Evolutionary conservation across 2,113 vertebrate species (phyloP), one percentile per base, ranked within the genome.

Genomic region (Podocnemis expansa): DNA sequence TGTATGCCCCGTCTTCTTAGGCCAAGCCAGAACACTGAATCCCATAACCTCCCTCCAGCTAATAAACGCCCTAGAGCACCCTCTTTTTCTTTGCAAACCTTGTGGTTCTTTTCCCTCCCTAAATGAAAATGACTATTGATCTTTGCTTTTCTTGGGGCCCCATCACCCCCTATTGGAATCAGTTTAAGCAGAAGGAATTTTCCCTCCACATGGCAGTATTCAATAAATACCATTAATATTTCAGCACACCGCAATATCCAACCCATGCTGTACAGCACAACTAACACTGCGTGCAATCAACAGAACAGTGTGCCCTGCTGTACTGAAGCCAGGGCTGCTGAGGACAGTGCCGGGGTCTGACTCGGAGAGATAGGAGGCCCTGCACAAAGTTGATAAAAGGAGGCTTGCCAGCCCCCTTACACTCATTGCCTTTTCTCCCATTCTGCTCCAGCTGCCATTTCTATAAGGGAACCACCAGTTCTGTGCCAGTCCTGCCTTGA

Each of bases 1-100:
- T 31, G 31, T 2, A 85, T 27, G 1, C 2, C 4, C 2, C 8
- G 14, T 5, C 1, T 54, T 80, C 10, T 31, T 75, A 9, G 1
- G 3, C 43, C 54, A 29, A 34, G 11, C 7, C 12, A 17, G 81
- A 45, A 1, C 2, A 54, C 80, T 6, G 0, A 0, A 0, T 34
- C 21, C 63, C 63, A 70, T 14, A 67, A 14, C 60, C 31, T 67
- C 34, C 60, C 34, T 17, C 8, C 34, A 67, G 16, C 17, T n/a
- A 17, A 67, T n/a, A 34, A 19, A 34, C 31, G 41, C n/a, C 55
- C 24, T 11, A 9, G 45, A 24, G 22, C 8, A 31, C 41, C 34
- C 24, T 29, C 12, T 24, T 29, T 49, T 85, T 41, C 8, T 7
- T 63, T 16, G n/a, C 63, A 54, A 67, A 38, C 49, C 54, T 11